Percentiles rank a stretch among this genome's conserved stretches.
Evolutionary conservation across 2,113 vertebrate species (phyloP).

Genomic region (Tor tambroides): DNA sequence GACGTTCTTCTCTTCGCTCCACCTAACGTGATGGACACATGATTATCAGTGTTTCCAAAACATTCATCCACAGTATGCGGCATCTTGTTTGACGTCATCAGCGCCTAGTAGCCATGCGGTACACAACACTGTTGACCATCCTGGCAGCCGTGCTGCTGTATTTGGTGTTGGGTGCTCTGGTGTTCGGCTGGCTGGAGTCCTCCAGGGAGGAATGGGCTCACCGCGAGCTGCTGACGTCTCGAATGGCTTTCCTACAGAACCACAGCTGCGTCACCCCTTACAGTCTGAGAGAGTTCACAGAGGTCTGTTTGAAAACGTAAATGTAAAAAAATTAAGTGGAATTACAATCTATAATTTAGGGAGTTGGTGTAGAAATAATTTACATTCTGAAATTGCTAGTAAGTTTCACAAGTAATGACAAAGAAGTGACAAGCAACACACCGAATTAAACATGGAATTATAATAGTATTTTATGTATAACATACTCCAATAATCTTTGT

Average conservation of each 20-base stretch:
- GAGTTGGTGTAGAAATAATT: background rate
- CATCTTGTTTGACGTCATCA: background rate
- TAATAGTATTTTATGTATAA: background rate
- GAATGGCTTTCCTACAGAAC: constrained; percentile 73
- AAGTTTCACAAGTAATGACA: background rate
- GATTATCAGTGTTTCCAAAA: background rate
- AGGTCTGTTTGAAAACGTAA: constrained; percentile 71
- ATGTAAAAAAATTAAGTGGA: background rate
- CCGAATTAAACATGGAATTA: background rate
- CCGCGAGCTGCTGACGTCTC: constrained; percentile 63
- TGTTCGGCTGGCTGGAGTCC: constrained; percentile 85
- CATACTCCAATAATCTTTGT: background rate
- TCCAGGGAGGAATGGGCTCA: constrained; percentile 75
- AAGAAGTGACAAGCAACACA: background rate
- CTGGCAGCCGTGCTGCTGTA: constrained; percentile 83
- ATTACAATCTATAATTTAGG: background rate
- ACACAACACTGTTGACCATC: constrained; percentile 83
- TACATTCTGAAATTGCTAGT: background rate
- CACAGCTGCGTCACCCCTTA: constrained; percentile 77
- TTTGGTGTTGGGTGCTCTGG: constrained; percentile 84
- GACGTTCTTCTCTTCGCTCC: background rate
- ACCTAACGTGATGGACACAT: constrained; percentile 2
- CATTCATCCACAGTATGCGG: background rate
- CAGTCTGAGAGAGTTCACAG: constrained; percentile 74
- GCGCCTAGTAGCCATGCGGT: constrained; percentile 76